phyloP scores from a whole-genome alignment of 2,888 invertebrate species.

The Sympetrum striolatum region DNA sequence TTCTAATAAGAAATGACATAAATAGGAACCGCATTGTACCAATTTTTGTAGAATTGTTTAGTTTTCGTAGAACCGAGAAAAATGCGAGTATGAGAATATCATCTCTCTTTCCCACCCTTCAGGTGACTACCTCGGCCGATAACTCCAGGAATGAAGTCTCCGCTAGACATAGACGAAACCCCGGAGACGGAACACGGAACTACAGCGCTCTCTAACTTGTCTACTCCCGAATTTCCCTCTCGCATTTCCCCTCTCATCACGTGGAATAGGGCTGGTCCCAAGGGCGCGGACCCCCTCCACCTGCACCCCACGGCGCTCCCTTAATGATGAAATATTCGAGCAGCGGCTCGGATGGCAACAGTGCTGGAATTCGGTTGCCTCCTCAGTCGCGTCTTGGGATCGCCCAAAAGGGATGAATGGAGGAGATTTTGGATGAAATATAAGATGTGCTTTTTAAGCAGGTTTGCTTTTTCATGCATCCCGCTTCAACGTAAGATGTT shows the following conservation, averaged over 20 bases:
- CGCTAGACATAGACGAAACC: too few relatives aligned
- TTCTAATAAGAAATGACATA: too few relatives aligned
- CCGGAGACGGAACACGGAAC: too few relatives aligned
- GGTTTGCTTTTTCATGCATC: neutral
- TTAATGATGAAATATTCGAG: slow-evolving; percentile 31
- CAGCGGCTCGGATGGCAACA: neutral
- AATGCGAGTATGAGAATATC: too few relatives aligned
- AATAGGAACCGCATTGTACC: too few relatives aligned
- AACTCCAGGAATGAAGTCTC: too few relatives aligned
- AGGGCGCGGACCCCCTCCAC: neutral
- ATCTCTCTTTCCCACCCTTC: too few relatives aligned
- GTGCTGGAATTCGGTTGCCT: neutral
- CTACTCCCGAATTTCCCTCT: slow-evolving; percentile 1
- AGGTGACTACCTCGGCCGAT: too few relatives aligned
- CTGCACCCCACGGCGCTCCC: neutral
- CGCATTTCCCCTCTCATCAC: neutral
- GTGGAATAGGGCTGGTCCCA: neutral
- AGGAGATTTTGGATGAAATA: neutral
- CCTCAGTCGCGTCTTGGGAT: too few relatives aligned
- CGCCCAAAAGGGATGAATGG: neutral
- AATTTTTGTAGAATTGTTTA: too few relatives aligned
- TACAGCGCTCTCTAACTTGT: neutral
- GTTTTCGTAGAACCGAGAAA: too few relatives aligned
- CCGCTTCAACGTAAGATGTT: too few relatives aligned
- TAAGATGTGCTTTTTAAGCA: neutral